Evolutionary conservation across 2,888 invertebrate species (phyloP), one percentile per base, ranked within the genome.

Genomic region (Stenichneumon culpator): DNA sequence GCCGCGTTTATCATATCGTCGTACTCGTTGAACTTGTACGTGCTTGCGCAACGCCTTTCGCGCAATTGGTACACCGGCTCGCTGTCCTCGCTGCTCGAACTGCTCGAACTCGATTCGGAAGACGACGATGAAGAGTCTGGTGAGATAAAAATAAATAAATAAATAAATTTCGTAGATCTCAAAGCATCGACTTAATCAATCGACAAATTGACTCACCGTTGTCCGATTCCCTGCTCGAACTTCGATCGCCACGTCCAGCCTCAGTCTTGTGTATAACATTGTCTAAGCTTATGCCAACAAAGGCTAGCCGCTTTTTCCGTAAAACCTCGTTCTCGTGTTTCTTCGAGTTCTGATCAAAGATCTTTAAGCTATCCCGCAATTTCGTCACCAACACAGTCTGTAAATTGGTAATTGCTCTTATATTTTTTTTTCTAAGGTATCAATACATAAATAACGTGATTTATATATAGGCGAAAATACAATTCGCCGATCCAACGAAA

Each of bases 1-100:
- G 99, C 99, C 57, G 98, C 98, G 93, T 98, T 97, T 89, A 99
- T 99, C 93, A 99, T 96, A 44, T 99, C 97, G 93, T 99, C 99
- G 94, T 98, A 99, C 94, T 99, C 99, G 92, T 98, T 97, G 89
- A 98, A 97, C 86, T 97, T 96, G 91, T 97, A 97, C 79, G 98
- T 97, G 88, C 97, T 97, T 65, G 97, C 96, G 91, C 97, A 96
- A 0, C 97, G 95, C 22, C 98, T 96, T 90, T 97, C 97, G 22
- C 99, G 95, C 89, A 98, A 94, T 83, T 98, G 97, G 94, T 98
- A 98, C 89, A 98, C 97, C 14, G 97, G 98, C 89, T 96, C 97
- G 79, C 96, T 96, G 74, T 95, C 95, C 32, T 96, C 96, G 83
- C 95, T 95, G 86, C 94, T 94, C 0, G 94, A 94, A 73, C 90